Conservation (phyloP, 2,797 vertebrate genomes). For the Todus mexicanus region DNA sequence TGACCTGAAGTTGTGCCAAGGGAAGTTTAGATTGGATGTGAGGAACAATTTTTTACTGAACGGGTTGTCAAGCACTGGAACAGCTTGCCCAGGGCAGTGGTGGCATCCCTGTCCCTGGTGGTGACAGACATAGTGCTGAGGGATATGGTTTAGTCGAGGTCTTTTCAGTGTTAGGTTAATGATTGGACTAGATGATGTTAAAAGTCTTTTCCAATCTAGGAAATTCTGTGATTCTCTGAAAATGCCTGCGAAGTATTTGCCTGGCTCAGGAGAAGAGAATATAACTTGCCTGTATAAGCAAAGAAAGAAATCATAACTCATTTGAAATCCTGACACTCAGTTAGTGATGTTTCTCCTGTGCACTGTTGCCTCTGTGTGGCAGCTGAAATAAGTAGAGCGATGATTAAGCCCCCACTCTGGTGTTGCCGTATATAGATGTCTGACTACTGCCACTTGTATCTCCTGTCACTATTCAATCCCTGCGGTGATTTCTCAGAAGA, state of each 20-base stretch:
- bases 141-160: no score
- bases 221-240: no score
- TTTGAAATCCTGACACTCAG: neutral
- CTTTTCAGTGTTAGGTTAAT: no score
- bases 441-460: slow-evolving; percentile 39
- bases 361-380: slow-evolving; percentile 17
- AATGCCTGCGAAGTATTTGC: neutral
- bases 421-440: slow-evolving; percentile 1
- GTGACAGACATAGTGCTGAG: no score
- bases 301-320: slow-evolving; percentile 3
- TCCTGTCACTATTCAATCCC: slow-evolving; percentile 25
- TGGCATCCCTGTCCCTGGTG: no score
- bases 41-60: no score
- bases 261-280: neutral
- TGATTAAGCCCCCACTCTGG: slow-evolving; percentile 45
- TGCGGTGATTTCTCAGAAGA: slow-evolving; percentile 22
- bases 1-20: no score
- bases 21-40: no score
- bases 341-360: neutral
- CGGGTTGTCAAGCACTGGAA: no score
- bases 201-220: no score
- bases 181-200: no score
- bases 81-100: no score
- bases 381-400: neutral
- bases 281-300: neutral